Percentiles rank a stretch among this genome's conserved stretches.
These are phyloP conservation scores for Platycheirus rosarum DNA, from an alignment of 2,888 invertebrate genomes.

Conservation along the genomic window DNA sequence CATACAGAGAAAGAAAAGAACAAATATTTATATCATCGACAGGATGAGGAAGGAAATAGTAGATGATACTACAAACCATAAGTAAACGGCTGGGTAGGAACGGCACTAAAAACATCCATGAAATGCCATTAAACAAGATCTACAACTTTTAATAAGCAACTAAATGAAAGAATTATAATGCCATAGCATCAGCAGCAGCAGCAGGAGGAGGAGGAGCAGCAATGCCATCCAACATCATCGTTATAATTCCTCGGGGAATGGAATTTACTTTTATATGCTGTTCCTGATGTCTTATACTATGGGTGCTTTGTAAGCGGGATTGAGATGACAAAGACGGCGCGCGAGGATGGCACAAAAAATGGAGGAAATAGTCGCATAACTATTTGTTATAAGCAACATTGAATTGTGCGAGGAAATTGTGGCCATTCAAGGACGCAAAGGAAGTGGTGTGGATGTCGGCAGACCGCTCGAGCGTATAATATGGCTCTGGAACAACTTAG, in stretches of 20 bases:
- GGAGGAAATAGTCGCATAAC: slow-evolving; percentile 53
- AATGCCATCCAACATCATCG: slow-evolving; percentile 69
- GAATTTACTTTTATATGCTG: slow-evolving; percentile 73
- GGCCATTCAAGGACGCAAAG: slow-evolving; percentile 53
- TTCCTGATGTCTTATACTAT: neutral
- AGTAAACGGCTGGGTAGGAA: slow-evolving; percentile 47
- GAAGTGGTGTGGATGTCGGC: too few species aligned
- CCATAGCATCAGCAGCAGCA: slow-evolving; percentile 67
- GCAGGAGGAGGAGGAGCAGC: neutral
- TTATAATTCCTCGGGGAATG: slow-evolving; percentile 66
- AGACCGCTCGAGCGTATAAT: too few species aligned
- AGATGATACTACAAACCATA: slow-evolving; percentile 27
- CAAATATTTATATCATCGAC: slow-evolving; percentile 25
- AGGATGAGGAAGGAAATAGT: slow-evolving; percentile 26
- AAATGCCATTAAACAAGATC: slow-evolving; percentile 73
- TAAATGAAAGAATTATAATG: slow-evolving; percentile 74
- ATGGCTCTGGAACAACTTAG: too few species aligned
- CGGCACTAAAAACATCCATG: slow-evolving; percentile 67
- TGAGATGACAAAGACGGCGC: slow-evolving; percentile 47
- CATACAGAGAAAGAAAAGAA: neutral
- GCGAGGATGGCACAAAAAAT: slow-evolving; percentile 15
- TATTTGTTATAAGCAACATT: slow-evolving; percentile 70
- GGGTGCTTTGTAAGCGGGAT: slow-evolving; percentile 68
- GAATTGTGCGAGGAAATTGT: slow-evolving; percentile 69
- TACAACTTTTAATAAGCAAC: slow-evolving; percentile 74